A percentile compares a stretch with the other conserved stretches of the same genome.
These are phyloP conservation scores for Pseudomugil tenellus DNA, from an alignment of 2,797 vertebrate genomes.

Conservation along the genomic window DNA sequence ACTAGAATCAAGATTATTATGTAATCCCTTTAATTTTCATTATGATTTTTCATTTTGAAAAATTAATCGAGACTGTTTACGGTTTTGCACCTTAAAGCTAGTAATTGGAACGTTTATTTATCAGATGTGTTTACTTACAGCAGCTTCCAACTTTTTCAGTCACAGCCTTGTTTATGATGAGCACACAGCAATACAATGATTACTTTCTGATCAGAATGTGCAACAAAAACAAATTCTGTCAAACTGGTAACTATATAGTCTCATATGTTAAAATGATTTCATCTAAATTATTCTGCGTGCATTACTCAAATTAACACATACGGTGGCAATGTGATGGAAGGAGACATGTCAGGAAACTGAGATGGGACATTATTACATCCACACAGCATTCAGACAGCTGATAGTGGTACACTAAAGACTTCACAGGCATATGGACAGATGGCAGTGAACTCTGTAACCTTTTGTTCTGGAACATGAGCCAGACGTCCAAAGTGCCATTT, in stretches of 20 bases:
- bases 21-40: not conserved
- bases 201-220: constrained; percentile 8
- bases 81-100: not conserved
- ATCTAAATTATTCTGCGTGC: not conserved
- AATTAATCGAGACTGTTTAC: not conserved
- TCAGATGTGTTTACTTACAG: not conserved
- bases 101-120: not conserved
- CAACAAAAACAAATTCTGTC: constrained; percentile 13
- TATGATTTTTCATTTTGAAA: not conserved
- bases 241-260: not conserved
- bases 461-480: constrained; percentile 62
- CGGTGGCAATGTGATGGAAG: constrained; percentile 14
- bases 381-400: constrained; percentile 40
- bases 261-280: not conserved
- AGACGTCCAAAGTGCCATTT: constrained; percentile 27
- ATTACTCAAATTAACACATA: constrained; percentile 17
- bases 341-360: constrained; percentile 37
- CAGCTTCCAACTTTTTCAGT: not conserved
- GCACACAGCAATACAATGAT: not conserved
- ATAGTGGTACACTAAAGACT: constrained; percentile 33
- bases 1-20: not conserved
- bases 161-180: constrained; percentile 5
- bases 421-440: constrained; percentile 52
- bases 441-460: constrained; percentile 65
- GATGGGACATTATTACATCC: constrained; percentile 29